Base-by-base conservation (phyloP, 2,888 invertebrate genomes). In the Aspidiotus rigidus region DNA sequence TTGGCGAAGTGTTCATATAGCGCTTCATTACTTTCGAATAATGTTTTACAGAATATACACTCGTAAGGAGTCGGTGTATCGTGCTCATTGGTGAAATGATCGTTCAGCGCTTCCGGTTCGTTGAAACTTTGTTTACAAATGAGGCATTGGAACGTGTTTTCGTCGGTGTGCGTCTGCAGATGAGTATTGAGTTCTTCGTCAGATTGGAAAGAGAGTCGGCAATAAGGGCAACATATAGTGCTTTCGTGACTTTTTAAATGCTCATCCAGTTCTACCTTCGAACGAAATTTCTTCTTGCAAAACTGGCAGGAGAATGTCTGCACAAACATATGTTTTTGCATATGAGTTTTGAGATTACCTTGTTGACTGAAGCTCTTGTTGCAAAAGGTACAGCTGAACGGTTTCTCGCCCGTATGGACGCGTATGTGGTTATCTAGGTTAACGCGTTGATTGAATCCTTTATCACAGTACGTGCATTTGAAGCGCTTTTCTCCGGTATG, bases 101-200 rank as follows among this genome's bases (percentile, higher is more conserved):
- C 69, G 49, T 62, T 69, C 39, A 69, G 54, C 7, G 40, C 62
- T n/a, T 42, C 40, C 42, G 61, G 56, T 13, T 28, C 42, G 62
- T n/a, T 16, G 44, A 62, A 69, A 15, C 57, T 69, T 0, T 62
- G 62, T 42, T 69, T 62, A 39, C 69, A 69, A 7, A 44, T 28
- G n/a, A 69, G 41, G 56, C 73, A 74, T 8, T 71, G 56, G 63
- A 71, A 72, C 2, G 66, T 56, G n/a, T 71, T 71, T 11, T 72
- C 72, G 7, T 71, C 73, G 7, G 72, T 62, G 64, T 74, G 74
- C 8, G 69, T 70, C 60, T 67, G 64, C 15, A 64, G 10, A 40
- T 72, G 72, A 2, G 69, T 44, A n/a, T 41, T 69, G 44, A 71
- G 53, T 44, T 62, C 69, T 2, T 62, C 62, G 49, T 69, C 69